Evolutionary conservation across 2,797 vertebrate genomes (phyloP), one percentile per base, ranked within the genome.

Genomic region (Staurois parvus): DNA sequence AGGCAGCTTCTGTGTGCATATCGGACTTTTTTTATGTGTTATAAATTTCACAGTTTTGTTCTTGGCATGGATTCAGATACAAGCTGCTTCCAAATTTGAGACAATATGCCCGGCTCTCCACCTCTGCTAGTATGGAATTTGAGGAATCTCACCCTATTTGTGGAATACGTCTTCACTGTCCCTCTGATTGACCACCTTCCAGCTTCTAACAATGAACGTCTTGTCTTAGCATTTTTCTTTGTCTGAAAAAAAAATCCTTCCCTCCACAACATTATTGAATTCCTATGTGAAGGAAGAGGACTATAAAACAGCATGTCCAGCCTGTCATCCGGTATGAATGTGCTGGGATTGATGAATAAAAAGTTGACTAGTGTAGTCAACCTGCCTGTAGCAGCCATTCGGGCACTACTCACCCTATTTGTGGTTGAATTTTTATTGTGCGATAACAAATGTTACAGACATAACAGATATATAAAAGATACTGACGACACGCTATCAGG

Each of bases 51-150:
- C 37, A 52, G 42, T 48, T 79, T 13, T 42, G 13, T 34, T 72
- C 24, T 72, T 80, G 42, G 67, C 68, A 59, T 34, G 1, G 77
- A 30, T 32, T 52, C 32, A 59, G 30, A 40, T 80, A 70, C 21
- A 30, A 72, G 24, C 24, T n/a, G 62, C 9, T 19, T 32, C 30
- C 9, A 72, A 34, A 45, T 59, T 7, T 28, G 30, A 72, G 45
- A 67, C 48, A 81, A 59, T 40, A 37, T 72, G 42, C 13, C 52
- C 24, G 15, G 8, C 45, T 81, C 68, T 28, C 68, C 79, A 81
- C 79, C 79, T 81, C 79, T 72, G 68, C 79, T 28, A 45, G 15
- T 48, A 81, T 81, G 79, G 79, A 81, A 81, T 81, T 62, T 30
- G 34, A 72, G 70, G 79, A 81, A 81, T 81, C 68, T 48, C 68